phyloP scores from a whole-genome alignment of 2,797 vertebrate species.

The Coluber constrictor region DNA sequence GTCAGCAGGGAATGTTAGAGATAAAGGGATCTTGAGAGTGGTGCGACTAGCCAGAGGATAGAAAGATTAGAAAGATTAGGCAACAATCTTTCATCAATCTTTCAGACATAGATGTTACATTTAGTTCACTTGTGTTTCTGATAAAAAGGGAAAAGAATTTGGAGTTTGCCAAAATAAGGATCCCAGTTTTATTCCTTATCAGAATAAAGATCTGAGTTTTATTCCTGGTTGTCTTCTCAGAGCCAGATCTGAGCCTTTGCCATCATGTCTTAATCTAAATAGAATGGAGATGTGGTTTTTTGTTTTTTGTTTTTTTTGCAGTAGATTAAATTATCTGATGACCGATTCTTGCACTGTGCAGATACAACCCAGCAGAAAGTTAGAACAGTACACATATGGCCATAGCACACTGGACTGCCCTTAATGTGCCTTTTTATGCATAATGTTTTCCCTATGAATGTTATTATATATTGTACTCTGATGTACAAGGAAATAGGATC shows the following conservation, averaged over 20 bases:
- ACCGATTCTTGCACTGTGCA: conserved; percentile 7
- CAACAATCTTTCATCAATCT: not conserved
- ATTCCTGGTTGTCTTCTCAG: not conserved
- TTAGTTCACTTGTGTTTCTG: conserved; percentile 48
- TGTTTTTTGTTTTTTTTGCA: not conserved
- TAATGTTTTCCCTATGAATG: not conserved
- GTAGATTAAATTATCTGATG: conserved; percentile 1
- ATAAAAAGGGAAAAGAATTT: conserved; percentile 25
- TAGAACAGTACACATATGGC: not conserved
- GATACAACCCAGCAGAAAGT: not conserved
- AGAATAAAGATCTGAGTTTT: too few relatives aligned
- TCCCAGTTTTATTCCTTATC: too few relatives aligned
- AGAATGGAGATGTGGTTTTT: not conserved
- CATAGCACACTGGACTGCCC: not conserved
- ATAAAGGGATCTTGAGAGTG: conserved; percentile 49
- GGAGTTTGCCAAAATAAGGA: not conserved
- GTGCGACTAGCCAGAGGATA: conserved; percentile 23
- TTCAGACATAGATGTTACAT: conserved; percentile 36
- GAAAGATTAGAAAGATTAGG: conserved; percentile 7
- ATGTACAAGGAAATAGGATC: fast-evolving
- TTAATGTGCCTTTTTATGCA: not conserved
- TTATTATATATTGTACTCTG: not conserved
- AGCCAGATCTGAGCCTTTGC: not conserved
- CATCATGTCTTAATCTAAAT: conserved; percentile 1
- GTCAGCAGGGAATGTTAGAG: conserved; percentile 42